Evolutionary conservation across 2,888 invertebrate species (phyloP), one percentile per base, ranked within the genome.

Genomic region (Salticus scenicus): DNA sequence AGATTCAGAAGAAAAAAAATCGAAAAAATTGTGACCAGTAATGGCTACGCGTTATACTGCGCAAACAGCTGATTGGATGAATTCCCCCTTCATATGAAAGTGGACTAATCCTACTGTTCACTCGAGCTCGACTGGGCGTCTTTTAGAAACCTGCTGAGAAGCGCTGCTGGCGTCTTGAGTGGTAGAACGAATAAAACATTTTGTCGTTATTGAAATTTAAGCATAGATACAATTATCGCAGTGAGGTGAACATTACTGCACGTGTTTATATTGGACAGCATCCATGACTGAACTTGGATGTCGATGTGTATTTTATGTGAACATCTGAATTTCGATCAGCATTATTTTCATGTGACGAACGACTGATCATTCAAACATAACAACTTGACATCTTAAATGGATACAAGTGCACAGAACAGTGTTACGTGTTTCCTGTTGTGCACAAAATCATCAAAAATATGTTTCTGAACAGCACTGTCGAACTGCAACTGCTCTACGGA

Each of bases 61-160:
- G 47, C 47, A n/a, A 47, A 17, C 47, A 47, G 47, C 47, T 47
- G 47, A 47, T 47, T 47, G 47, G 47, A 47, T 17, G 17, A 10
- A 12, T 17, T 47, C 17, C 47, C 47, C 47, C 47, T n/a, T 47
- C 47, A 17, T 1, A 10, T 7, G 47, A n/a, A 47, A 47, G 17
- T 47, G 47, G 17, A 47, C 47, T 47, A 47, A n/a, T 47, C 47
- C 47, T 10, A 12, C 47, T 47, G 12, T 47, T 47, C 47, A 47
- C 17, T 47, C 47, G 17, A 47, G n/a, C 47, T 47, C 47, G 47
- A 47, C 47, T 47, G 47, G 47, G 47, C 47, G 47, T 47, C 47
- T 47, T 47, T 47, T 17, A 47, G n/a, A 47, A 47, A 47, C 47
- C 47, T 47, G 47, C 47, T 14, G 47, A 47, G 47, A 47, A 12